Evolutionary conservation across 1,140 invertebrate species (phyloP).

Genomic region (Cheumatopsyche charites): DNA sequence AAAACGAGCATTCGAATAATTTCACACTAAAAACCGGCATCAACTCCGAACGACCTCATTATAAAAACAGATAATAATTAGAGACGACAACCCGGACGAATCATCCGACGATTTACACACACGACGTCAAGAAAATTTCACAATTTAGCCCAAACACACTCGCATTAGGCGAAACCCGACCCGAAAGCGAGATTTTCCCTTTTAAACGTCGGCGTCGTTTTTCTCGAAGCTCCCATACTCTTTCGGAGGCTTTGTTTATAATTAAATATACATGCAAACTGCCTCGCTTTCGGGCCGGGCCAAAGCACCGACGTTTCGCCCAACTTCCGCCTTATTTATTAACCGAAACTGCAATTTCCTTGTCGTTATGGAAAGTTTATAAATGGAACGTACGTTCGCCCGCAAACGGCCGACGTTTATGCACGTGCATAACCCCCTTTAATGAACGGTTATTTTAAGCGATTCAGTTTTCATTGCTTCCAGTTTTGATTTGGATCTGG

Average conservation of each 20-base stretch:
- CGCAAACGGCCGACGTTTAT: conserved; percentile 7
- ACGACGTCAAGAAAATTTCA: too few relatives aligned
- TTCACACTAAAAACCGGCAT: too few relatives aligned
- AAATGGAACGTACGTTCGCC: conserved; percentile 9
- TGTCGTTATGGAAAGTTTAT: conserved; percentile 24
- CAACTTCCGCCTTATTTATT: conserved; percentile 35
- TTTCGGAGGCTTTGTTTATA: conserved; percentile 28
- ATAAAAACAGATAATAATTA: too few relatives aligned
- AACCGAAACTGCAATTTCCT: conserved; percentile 33
- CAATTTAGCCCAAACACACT: too few relatives aligned
- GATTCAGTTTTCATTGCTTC: too few relatives aligned
- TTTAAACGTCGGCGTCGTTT: neutral
- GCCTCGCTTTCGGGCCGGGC: conserved; percentile 1
- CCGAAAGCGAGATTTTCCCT: neutral
- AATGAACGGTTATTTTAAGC: too few relatives aligned
- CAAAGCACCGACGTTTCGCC: conserved; percentile 26
- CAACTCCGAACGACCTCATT: too few relatives aligned
- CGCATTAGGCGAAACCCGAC: too few relatives aligned
- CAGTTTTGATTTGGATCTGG: too few relatives aligned
- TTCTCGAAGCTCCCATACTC: neutral
- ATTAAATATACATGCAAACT: conserved; percentile 35
- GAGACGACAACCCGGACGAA: too few relatives aligned
- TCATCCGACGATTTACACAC: too few relatives aligned
- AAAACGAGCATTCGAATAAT: too few relatives aligned
- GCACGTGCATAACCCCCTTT: neutral